Conservation (phyloP, 2,888 invertebrate genomes). For the Marasmarcha lunaedactyla region DNA sequence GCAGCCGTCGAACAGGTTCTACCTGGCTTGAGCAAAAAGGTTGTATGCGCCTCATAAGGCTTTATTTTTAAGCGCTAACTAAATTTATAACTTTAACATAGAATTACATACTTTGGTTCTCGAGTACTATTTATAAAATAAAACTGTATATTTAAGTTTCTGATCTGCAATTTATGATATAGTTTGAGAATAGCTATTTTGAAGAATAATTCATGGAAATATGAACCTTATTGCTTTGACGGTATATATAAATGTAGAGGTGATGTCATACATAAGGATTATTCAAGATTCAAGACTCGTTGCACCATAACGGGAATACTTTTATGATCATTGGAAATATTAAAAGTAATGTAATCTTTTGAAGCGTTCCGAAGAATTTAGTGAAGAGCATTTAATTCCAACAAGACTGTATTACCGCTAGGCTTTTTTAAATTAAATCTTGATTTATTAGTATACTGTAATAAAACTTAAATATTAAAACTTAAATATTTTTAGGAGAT, state of each 20-base stretch:
- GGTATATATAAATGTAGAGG: constrained; percentile 14
- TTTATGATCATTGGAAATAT: no score
- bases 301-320: constrained; percentile 33
- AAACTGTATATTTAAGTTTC: no score
- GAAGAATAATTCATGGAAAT: neutral
- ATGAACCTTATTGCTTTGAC: neutral
- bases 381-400: no score
- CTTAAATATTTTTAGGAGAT: no score
- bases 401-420: no score
- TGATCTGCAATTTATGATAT: no score
- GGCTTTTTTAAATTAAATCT: no score
- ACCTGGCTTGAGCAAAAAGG: constrained; percentile 24
- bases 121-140: no score
- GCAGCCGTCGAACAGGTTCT: constrained; percentile 13
- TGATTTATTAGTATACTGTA: no score
- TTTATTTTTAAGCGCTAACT: constrained; percentile 19
- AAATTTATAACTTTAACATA: constrained; percentile 17
- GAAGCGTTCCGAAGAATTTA: no score
- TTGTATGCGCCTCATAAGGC: constrained; percentile 21
- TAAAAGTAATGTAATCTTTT: no score
- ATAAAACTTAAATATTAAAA: no score
- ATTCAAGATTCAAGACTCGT: constrained; percentile 28
- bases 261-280: constrained; percentile 42
- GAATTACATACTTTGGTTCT: neutral
- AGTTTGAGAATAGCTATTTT: neutral